Percentiles rank a stretch among this genome's conserved stretches.
Conservation (phyloP, 53 echinoderm and acorn worm species). For the Stichopus horrens region DNA sequence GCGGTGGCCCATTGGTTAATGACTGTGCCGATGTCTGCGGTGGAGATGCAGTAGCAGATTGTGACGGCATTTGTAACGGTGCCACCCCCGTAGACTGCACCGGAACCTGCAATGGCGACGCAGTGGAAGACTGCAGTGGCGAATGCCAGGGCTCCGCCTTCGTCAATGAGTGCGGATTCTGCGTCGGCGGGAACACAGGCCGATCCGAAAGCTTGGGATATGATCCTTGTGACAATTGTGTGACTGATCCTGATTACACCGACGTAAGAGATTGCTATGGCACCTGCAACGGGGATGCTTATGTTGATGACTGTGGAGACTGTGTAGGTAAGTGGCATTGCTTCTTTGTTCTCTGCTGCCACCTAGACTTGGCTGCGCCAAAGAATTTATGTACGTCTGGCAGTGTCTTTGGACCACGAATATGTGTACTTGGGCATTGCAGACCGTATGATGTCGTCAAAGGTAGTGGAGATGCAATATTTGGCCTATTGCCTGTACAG, state of each 20-base stretch:
- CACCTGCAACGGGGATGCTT: constrained; percentile 71
- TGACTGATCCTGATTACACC: constrained; percentile 44
- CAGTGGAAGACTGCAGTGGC: constrained; percentile 51
- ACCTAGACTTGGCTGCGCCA: too few relatives aligned
- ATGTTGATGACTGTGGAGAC: constrained; percentile 60
- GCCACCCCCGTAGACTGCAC: constrained; percentile 21
- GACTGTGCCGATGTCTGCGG: constrained; percentile 67
- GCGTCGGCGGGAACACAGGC: constrained; percentile 54
- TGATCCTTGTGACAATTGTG: constrained; percentile 51
- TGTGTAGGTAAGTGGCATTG: constrained; percentile 70
- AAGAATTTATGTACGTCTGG: too few relatives aligned
- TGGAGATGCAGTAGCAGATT: constrained; percentile 57
- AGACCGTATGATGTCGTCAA: too few relatives aligned
- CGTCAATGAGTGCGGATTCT: constrained; percentile 52
- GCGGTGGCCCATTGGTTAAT: constrained; percentile 46
- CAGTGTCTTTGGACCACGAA: too few relatives aligned
- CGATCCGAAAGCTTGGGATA: constrained; percentile 27
- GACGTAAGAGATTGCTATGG: constrained; percentile 67
- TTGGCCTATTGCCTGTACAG: too few relatives aligned
- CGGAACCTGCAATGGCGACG: constrained; percentile 29
- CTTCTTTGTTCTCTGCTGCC: too few relatives aligned
- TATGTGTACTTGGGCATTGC: too few relatives aligned
- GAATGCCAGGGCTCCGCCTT: constrained; percentile 25
- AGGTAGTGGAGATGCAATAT: too few relatives aligned
- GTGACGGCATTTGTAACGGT: constrained; percentile 65